phyloP scores from a whole-genome alignment of 2,797 vertebrate species.

The Rhynchonycteris naso region DNA sequence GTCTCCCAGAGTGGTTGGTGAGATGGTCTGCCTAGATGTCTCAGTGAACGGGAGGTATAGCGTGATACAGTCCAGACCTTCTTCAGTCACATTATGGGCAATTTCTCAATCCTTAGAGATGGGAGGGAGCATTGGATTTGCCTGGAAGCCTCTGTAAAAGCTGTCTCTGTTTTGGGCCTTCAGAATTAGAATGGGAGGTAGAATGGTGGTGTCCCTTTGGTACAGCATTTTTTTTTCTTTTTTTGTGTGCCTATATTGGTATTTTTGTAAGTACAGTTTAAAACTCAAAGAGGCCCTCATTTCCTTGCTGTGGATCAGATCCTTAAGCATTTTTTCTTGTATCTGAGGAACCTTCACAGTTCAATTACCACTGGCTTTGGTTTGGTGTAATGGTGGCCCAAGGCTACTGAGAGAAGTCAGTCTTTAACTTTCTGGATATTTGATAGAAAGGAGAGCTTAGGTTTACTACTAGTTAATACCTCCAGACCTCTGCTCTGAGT shows the following conservation, averaged over 20 bases:
- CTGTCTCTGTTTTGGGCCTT: neutral
- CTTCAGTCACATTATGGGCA: neutral
- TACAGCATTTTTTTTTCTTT: neutral
- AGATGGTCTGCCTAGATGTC: neutral
- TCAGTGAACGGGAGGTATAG: neutral
- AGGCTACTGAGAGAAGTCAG: neutral
- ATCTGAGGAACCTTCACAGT: neutral
- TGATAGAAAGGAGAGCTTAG: neutral
- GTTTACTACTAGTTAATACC: neutral
- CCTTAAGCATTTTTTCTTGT: neutral
- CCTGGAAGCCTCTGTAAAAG: constrained; percentile 10
- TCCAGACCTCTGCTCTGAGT: neutral
- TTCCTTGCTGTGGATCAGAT: neutral
- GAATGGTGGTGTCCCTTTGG: neutral
- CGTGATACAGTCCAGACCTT: neutral
- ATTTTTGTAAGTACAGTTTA: constrained; percentile 38
- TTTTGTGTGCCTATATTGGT: neutral
- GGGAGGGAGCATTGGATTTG: neutral
- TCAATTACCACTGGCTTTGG: neutral
- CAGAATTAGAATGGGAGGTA: neutral
- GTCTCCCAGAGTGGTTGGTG: neutral
- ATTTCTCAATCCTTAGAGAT: neutral
- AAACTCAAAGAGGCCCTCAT: neutral
- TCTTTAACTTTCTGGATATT: neutral
- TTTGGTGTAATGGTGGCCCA: constrained; percentile 13